Base-by-base conservation (phyloP, 1,140 invertebrate species). In the Dufourea novaeangliae region DNA sequence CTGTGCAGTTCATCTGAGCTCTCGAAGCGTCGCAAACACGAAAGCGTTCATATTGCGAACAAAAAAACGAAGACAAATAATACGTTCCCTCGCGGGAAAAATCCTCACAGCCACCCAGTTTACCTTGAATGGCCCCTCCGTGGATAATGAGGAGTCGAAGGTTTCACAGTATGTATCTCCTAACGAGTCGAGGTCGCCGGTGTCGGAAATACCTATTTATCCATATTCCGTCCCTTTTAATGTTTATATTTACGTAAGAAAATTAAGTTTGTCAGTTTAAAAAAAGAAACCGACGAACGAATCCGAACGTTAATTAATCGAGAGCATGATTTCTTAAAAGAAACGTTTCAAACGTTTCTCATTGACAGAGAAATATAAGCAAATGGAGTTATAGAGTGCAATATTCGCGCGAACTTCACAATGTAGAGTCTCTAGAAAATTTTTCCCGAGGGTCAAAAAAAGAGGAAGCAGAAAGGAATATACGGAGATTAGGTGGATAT, bases 401-500 rank as follows among this genome's bases (percentile, higher is more conserved):
- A 34, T 22, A 8, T 66, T 17, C 20, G 4, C 25, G 25, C 54
- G 11, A 11, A 37, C 14, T 2, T 14, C 20, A 20, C n/a, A 54
- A 37, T 37, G 46, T 17, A 37, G 25, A 70, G 7, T 5, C 11
- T 8, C 5, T 37, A 17, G n/a, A 25, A 32, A 39, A n/a, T 14
- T 20, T 62, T 32, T 64, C 66, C 32, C 17, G 25, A 20, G 27
- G 25, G n/a, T 37, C n/a, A n/a, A n/a, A n/a, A n/a, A n/a, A n/a
- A 29, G 64, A 70, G 69, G 50, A 59, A 54, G 46, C 59, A 29
- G 80, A 82, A 82, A 54, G 39, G 44, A 46, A 59, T 44, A 20
- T 34, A 61, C 37, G 20, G 71, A 77, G 52, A 75, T 80, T 80
- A 44, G 78, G 57, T 27, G 50, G 72, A 70, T 64, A 57, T 25